Evolutionary conservation across 2,113 vertebrate genomes (phyloP), one percentile per base, ranked within the genome.

Genomic region (Nestor notabilis): DNA sequence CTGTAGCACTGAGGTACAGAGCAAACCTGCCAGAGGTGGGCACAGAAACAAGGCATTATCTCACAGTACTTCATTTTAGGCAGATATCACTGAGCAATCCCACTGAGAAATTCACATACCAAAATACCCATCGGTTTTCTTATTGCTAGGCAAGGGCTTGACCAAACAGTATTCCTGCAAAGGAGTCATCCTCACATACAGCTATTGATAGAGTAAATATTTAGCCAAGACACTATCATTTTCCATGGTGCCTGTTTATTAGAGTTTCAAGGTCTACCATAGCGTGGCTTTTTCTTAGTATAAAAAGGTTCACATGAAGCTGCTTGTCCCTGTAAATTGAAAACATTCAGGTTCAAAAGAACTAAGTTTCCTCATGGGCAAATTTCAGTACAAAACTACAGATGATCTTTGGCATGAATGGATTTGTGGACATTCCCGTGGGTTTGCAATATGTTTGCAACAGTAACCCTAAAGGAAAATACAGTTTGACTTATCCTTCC

Each of bases 371-470:
- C 92, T 96, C 92, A 82, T 79, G 86, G 95, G 92, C 86, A 97
- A 95, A 95, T 96, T 87, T 91, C 90, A 95, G 31, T 65, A 58
- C 65, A 95, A 92, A 97, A 69, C 77, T 41, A 93, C 80, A 92
- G 90, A 97, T 84, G 89, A 96, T 92, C 94, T 95, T 95, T 93
- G 83, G 89, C 96, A 92, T 91, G 80, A 95, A 87, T 25, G 87
- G 69, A 0, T 97, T 79, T 93, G 77, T 95, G 89, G 94, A 96
- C 83, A 66, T 72, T 95, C 95, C 91, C 11, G 4, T 94, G 92
- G 90, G 94, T 97, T 61, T 93, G 77, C 96, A 97, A 95, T 97
- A 94, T 95, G 95, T 87, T 95, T 95, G 80, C 69, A 94, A 90
- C 68, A 94, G 82, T 58, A 93, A 93, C 89, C 91, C 95, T 95